Base-by-base conservation (phyloP, 1,140 invertebrate species). In the Drosophila nasuta region DNA sequence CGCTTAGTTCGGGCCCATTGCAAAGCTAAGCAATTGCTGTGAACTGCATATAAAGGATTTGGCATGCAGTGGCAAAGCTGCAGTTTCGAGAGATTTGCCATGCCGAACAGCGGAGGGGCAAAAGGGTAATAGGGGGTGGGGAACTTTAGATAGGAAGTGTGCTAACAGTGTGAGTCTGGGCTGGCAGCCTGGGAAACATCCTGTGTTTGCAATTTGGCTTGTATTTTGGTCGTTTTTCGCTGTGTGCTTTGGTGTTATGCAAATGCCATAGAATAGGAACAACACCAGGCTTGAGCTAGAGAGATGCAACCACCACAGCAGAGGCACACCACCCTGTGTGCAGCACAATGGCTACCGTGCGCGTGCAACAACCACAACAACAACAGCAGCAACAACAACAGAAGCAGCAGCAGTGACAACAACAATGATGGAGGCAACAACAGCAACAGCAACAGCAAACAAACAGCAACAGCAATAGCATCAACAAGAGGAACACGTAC, bases 281-380 rank as follows among this genome's bases (percentile, higher is more conserved):
- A 88, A 79, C 80, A 77, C 71, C 75, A 65, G 60, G 57, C 75
- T 66, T 52, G 38, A 63, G 48, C 51, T 8, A 66, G 45, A 57
- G 38, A 25, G 11, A n/a, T 25, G 20, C n/a, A 25, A 33, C 46
- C 46, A 35, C 0, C 48, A 33, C 33, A 5, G 33, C 5, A 33
- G 33, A 33, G 33, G 33, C 7, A 33, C 81, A 86, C 85, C 85
- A 85, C 85, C 85, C 85, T 89, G 86, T 85, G 85, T 79, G 85
- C 81, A 85, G 81, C 68, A 89, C 85, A 88, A 88, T 88, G 78
- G 85, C 85, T 88, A 88, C 85, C 86, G 85, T 88, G 85, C 86
- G 83, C 83, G 85, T 88, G 83, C 83, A 87, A 82, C 54, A 28
- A 43, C 75, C 74, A 71, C 63, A 76, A 45, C 72, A 75, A 25